These are phyloP conservation scores for Girardinichthys multiradiatus DNA, from an alignment of 2,113 vertebrate species.

Conservation along the genomic window DNA sequence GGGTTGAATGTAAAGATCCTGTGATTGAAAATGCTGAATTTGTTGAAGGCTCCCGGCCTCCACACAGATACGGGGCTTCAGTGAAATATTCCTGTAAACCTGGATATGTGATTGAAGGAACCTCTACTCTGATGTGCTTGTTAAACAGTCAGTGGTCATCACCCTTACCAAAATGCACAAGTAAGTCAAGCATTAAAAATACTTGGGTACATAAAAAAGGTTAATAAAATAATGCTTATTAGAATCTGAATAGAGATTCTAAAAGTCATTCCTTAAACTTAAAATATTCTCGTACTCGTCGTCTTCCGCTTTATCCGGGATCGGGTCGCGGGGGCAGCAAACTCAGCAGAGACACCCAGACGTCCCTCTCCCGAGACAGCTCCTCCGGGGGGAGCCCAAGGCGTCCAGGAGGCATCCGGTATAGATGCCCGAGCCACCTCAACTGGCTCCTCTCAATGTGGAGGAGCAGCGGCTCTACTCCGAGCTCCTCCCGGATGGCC, in stretches of 20 bases:
- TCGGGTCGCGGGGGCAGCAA: too few species aligned
- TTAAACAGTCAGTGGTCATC: conserved; percentile 51
- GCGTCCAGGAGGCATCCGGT: too few species aligned
- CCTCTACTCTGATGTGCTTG: fast-evolving
- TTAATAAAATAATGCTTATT: too few species aligned
- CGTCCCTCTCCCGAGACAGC: too few species aligned
- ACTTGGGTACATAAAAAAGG: background rate
- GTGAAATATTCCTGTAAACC: background rate
- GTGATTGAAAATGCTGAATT: fast-evolving
- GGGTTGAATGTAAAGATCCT: background rate
- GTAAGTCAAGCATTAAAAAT: conserved; percentile 44
- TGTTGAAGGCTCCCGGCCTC: background rate
- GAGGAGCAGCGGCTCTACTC: too few species aligned
- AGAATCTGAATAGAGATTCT: background rate
- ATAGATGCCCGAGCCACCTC: too few species aligned
- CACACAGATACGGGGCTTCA: background rate
- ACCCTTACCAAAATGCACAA: conserved; percentile 33
- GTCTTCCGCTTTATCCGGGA: too few species aligned
- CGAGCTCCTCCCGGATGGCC: too few species aligned
- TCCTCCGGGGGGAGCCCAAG: too few species aligned
- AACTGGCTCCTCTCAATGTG: too few species aligned
- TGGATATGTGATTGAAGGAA: conserved; percentile 9
- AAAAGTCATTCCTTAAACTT: background rate
- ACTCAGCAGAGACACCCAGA: too few species aligned
- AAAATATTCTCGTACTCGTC: too few species aligned